Evolutionary conservation across 2,113 vertebrate genomes (phyloP).

Genomic region (Leptodactylus fuscus): DNA sequence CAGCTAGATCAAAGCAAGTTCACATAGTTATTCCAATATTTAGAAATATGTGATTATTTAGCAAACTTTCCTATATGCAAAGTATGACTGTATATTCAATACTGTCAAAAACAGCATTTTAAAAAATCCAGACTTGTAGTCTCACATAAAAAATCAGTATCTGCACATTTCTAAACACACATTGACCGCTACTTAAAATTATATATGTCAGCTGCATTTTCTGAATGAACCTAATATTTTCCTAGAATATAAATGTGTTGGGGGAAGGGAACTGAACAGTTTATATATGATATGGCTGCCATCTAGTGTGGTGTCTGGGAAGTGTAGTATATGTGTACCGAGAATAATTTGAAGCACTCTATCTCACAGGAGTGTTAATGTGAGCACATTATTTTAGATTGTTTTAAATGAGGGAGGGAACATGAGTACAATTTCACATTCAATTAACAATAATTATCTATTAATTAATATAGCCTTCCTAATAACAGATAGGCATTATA

Average conservation of each 20-base stretch:
- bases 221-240: slow-evolving; percentile 43
- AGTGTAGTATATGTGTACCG: slow-evolving; percentile 9
- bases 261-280: slow-evolving; percentile 13
- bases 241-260: slow-evolving; percentile 34
- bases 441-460: slow-evolving; percentile 44
- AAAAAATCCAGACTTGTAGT: neutral
- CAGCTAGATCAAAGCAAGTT: neutral
- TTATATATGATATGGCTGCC: slow-evolving; percentile 46
- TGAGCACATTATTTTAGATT: slow-evolving; percentile 13
- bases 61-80: neutral
- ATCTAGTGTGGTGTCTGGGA: slow-evolving; percentile 52
- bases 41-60: neutral
- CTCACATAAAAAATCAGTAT: slow-evolving; percentile 10
- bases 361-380: neutral
- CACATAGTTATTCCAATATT: neutral
- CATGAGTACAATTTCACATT: slow-evolving; percentile 35
- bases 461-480: slow-evolving; percentile 35
- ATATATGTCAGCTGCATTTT: slow-evolving; percentile 30
- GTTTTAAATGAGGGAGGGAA: slow-evolving; percentile 11
- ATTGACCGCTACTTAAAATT: slow-evolving; percentile 16
- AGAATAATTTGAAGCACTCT: too few species aligned
- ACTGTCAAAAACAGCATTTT: neutral
- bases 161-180: slow-evolving; percentile 22
- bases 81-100: neutral
- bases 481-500: neutral